These are phyloP conservation scores for Drosophila mayri DNA, from an alignment of 1,140 invertebrate genomes.

Conservation along the genomic window DNA sequence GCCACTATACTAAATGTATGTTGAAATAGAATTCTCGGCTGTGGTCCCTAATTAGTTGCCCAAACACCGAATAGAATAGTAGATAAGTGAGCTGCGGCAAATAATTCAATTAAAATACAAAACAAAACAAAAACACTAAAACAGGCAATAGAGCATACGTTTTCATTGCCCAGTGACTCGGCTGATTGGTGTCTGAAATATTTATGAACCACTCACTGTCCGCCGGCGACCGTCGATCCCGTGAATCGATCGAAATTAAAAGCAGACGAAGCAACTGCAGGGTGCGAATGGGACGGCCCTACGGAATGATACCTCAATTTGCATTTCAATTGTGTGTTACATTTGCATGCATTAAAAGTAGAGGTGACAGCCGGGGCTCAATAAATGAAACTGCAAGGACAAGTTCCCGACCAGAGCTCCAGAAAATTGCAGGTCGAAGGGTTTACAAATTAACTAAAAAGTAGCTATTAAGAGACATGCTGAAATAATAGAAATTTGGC, in stretches of 20 bases:
- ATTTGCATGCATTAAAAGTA: slow-evolving; percentile 42
- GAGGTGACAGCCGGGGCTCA: slow-evolving; percentile 1
- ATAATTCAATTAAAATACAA: slow-evolving; percentile 19
- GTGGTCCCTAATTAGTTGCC: slow-evolving; percentile 41
- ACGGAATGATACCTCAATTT: slow-evolving; percentile 38
- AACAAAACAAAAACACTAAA: background rate
- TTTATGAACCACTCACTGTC: slow-evolving; percentile 51
- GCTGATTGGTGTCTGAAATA: slow-evolving; percentile 47
- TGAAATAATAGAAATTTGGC: background rate
- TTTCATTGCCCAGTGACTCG: slow-evolving; percentile 19
- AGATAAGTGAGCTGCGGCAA: slow-evolving; percentile 5
- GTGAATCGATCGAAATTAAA: slow-evolving; percentile 50
- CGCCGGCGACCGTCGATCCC: slow-evolving; percentile 38
- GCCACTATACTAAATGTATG: background rate
- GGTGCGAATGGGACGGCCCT: slow-evolving; percentile 12
- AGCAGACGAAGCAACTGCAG: background rate
- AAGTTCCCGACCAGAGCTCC: background rate
- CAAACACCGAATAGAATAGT: slow-evolving; percentile 24
- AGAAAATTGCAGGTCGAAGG: background rate
- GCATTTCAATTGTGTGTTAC: slow-evolving; percentile 45
- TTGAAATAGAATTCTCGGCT: slow-evolving; percentile 42
- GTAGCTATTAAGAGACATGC: background rate
- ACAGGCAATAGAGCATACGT: slow-evolving; percentile 42
- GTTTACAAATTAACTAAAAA: background rate
- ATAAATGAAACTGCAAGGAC: slow-evolving; percentile 1